Evolutionary conservation across 1,140 invertebrate species (phyloP).

Genomic region (Nephila pilipes): DNA sequence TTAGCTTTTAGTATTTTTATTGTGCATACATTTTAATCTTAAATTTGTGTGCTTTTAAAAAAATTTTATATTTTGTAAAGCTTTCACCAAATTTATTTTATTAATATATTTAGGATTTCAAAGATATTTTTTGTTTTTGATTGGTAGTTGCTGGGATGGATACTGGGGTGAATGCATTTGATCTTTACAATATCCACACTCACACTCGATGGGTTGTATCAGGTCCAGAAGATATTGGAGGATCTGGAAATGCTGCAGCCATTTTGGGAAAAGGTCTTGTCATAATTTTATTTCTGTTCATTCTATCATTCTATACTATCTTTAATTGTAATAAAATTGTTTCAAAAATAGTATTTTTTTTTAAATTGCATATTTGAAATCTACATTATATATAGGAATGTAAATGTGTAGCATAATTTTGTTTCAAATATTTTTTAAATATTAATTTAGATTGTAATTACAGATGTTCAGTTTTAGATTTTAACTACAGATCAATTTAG

Average conservation of each 20-base stretch:
- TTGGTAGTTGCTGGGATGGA: constrained; percentile 73
- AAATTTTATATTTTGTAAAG: neutral
- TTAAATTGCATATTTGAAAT: too few species aligned
- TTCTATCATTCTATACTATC: too few species aligned
- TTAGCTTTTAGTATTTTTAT: too few species aligned
- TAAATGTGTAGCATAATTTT: too few species aligned
- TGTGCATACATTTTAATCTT: neutral
- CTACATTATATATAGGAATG: too few species aligned
- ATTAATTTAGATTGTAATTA: too few species aligned
- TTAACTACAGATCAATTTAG: too few species aligned
- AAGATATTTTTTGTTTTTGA: neutral
- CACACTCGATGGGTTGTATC: constrained; percentile 73
- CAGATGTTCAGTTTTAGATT: too few species aligned
- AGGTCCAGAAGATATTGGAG: constrained; percentile 77
- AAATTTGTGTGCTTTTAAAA: neutral
- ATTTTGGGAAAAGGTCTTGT: constrained; percentile 69
- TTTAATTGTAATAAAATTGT: too few species aligned
- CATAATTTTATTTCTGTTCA: neutral
- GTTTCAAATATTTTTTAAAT: too few species aligned
- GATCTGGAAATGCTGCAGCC: constrained; percentile 73
- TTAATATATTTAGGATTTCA: neutral
- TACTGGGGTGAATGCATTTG: constrained; percentile 72
- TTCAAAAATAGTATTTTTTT: too few species aligned
- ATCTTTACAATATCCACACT: constrained; percentile 71
- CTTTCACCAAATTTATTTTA: neutral